Evolutionary conservation across 2,797 vertebrate genomes (phyloP).

Genomic region (Perodicticus potto): DNA sequence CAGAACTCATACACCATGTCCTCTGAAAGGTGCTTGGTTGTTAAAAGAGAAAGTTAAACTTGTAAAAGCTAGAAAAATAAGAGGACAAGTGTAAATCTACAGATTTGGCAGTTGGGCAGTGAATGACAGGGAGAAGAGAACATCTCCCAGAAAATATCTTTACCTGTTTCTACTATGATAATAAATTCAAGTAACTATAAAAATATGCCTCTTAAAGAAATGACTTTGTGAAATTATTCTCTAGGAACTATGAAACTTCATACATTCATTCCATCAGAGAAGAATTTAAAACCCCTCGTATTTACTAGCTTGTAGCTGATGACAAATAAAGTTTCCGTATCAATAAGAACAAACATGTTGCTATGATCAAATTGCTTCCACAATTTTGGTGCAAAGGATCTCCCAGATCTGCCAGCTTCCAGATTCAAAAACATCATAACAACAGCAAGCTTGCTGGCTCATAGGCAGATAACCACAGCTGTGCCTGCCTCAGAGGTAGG

Average conservation of each 20-base stretch:
- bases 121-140: not conserved
- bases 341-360: not conserved
- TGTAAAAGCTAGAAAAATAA: not conserved
- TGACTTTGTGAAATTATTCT: constrained; percentile 24
- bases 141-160: constrained; percentile 41
- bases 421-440: not conserved
- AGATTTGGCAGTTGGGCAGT: not conserved
- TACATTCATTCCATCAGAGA: not conserved
- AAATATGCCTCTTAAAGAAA: constrained; percentile 19
- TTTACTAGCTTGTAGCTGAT: not conserved
- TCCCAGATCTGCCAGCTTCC: not conserved
- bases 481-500: not conserved
- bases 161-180: not conserved
- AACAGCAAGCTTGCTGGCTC: not conserved
- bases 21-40: not conserved
- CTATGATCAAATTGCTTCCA: not conserved
- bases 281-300: constrained; percentile 13
- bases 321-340: not conserved
- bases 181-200: constrained; percentile 51
- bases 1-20: not conserved
- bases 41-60: constrained; percentile 44
- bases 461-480: not conserved
- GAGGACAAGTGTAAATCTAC: not conserved
- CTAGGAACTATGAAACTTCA: constrained; percentile 18
- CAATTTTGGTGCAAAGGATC: not conserved